Percentiles rank a stretch among this genome's conserved stretches.
Evolutionary conservation across 37 sponge, comb jelly and placozoan genomes (phyloP).

Genomic region (Eunapius fragilis): DNA sequence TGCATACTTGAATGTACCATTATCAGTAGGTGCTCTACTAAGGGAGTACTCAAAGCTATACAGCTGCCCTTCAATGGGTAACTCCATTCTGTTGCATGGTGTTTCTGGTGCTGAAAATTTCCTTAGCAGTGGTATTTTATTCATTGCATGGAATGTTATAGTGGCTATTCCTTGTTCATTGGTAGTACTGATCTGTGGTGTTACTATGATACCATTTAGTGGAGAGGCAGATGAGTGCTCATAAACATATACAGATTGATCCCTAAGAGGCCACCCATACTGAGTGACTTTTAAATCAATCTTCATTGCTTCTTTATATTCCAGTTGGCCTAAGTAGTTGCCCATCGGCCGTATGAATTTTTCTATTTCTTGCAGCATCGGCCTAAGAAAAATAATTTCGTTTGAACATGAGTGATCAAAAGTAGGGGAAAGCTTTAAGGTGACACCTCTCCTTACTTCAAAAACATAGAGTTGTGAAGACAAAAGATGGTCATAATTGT

Average conservation of each 20-base stretch:
- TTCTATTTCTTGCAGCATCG: background rate
- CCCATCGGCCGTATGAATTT: background rate
- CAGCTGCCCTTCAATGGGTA: conserved; percentile 11
- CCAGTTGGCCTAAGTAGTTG: background rate
- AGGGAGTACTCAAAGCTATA: conserved; percentile 15
- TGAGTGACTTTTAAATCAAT: background rate
- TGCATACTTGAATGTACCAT: background rate
- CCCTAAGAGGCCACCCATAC: background rate
- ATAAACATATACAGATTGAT: background rate
- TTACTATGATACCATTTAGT: background rate
- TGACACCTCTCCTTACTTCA: background rate
- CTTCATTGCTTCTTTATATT: background rate
- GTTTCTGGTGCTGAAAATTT: background rate
- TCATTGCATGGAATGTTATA: background rate
- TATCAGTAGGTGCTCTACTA: too few relatives aligned
- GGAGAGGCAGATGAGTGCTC: background rate
- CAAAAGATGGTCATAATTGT: background rate
- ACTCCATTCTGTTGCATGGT: background rate
- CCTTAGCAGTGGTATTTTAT: background rate
- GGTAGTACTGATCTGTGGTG: background rate
- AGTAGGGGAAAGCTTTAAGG: background rate
- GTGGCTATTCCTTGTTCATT: background rate
- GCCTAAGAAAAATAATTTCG: background rate
- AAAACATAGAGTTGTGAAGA: background rate
- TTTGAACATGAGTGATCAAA: background rate